Evolutionary conservation across 2,888 invertebrate genomes (phyloP).

Genomic region (Caenorhabditis sp.): DNA sequence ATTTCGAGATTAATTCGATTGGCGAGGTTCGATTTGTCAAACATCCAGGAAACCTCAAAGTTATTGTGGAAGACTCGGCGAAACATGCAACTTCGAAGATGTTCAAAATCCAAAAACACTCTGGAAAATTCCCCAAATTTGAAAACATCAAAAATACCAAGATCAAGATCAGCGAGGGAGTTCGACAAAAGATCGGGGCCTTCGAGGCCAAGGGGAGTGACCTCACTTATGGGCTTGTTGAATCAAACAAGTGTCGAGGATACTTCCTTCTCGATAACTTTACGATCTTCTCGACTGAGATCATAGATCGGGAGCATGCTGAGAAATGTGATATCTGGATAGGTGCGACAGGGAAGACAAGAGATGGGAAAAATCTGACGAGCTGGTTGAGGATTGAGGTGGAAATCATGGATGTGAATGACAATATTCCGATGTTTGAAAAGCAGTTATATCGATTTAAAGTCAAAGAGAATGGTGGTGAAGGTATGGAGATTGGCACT

Average conservation of each 20-base stretch:
- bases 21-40: not conserved
- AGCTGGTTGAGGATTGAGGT: slow-evolving; percentile 23
- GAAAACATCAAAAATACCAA: slow-evolving; percentile 4
- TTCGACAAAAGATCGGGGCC: slow-evolving; percentile 18
- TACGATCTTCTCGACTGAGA: slow-evolving; percentile 12
- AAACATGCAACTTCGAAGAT: slow-evolving; percentile 9
- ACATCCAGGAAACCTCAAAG: not conserved
- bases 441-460: slow-evolving; percentile 37
- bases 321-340: slow-evolving; percentile 34
- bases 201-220: slow-evolving; percentile 12
- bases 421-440: slow-evolving; percentile 88
- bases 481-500: slow-evolving; percentile 73
- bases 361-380: not conserved
- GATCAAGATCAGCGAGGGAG: not conserved
- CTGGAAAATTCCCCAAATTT: slow-evolving; percentile 77
- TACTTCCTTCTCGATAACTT: slow-evolving; percentile 23
- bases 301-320: slow-evolving; percentile 30
- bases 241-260: slow-evolving; percentile 14
- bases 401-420: slow-evolving; percentile 82
- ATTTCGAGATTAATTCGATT: not conserved
- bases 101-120: slow-evolving; percentile 22
- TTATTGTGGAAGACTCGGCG: not conserved
- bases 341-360: slow-evolving; percentile 12
- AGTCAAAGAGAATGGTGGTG: slow-evolving; percentile 43
- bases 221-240: not conserved